phyloP scores from a whole-genome alignment of 1,140 invertebrate species.

The Trinorchestia longiramus region DNA sequence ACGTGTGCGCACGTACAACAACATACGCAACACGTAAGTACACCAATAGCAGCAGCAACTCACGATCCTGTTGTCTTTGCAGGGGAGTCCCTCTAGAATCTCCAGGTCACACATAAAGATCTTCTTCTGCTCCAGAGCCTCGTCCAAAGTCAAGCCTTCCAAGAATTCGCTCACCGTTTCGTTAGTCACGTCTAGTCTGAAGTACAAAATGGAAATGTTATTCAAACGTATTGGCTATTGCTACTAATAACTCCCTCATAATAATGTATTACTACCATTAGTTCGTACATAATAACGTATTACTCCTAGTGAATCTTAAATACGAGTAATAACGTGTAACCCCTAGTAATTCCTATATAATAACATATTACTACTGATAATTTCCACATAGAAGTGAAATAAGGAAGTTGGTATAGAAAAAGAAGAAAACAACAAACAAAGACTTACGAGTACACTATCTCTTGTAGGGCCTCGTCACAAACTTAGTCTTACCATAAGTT shows the following conservation, averaged over 20 bases:
- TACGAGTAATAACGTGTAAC: too few species aligned
- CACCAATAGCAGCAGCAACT: background rate
- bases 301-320: too few species aligned
- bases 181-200: slow-evolving; percentile 71
- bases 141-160: slow-evolving; percentile 70
- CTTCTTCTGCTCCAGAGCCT: slow-evolving; percentile 71
- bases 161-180: slow-evolving; percentile 71
- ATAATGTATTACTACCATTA: slow-evolving; percentile 36
- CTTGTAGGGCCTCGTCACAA: too few species aligned
- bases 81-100: slow-evolving; percentile 70
- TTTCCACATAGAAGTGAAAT: too few species aligned
- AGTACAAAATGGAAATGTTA: slow-evolving; percentile 11
- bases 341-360: too few species aligned
- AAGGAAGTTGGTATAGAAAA: too few species aligned
- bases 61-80: slow-evolving; percentile 68
- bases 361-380: too few species aligned
- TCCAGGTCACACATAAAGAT: slow-evolving; percentile 73
- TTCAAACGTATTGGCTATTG: background rate
- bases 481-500: too few species aligned
- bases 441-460: too few species aligned
- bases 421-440: too few species aligned
- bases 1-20: too few species aligned
- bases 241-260: slow-evolving; percentile 36
- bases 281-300: slow-evolving; percentile 29
- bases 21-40: too few species aligned